Evolutionary conservation across 2,888 invertebrate species (phyloP).

Genomic region (Euplagia quadripunctaria): DNA sequence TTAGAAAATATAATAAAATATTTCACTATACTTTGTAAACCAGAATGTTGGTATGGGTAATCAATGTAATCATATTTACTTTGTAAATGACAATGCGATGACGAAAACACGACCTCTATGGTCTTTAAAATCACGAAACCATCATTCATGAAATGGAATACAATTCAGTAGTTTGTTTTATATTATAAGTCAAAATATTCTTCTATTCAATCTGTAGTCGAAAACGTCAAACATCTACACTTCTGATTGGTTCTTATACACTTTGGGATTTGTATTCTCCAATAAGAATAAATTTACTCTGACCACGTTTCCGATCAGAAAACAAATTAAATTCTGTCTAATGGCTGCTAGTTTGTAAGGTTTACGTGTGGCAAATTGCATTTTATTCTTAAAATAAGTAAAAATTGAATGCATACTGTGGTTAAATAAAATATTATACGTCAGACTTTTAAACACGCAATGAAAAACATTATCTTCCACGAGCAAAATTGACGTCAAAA

Average conservation of each 20-base stretch:
- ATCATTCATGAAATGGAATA: neutral
- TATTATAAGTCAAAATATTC: conserved; percentile 19
- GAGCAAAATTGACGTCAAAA: conserved; percentile 41
- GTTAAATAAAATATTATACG: conserved; percentile 21
- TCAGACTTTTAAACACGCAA: conserved; percentile 25
- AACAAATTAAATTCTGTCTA: conserved; percentile 55
- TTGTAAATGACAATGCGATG: no score
- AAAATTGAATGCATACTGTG: conserved; percentile 31
- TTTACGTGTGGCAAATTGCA: conserved; percentile 63
- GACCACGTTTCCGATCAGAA: conserved; percentile 50
- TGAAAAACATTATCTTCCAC: conserved; percentile 24
- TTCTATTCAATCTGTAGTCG: neutral
- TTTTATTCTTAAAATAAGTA: conserved; percentile 38
- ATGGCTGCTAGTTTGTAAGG: conserved; percentile 68
- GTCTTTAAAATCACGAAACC: no score
- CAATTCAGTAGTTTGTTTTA: conserved; percentile 25
- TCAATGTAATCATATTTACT: no score
- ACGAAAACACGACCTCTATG: no score
- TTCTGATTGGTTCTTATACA: conserved; percentile 30
- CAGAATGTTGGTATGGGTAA: no score
- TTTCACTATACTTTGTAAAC: no score
- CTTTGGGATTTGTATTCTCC: conserved; percentile 16
- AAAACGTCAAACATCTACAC: conserved; percentile 27
- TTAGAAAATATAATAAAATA: no score
- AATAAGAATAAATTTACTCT: conserved; percentile 33